These are phyloP conservation scores for Auanema sp. DNA, from an alignment of 2,888 invertebrate species.

Conservation along the genomic window DNA sequence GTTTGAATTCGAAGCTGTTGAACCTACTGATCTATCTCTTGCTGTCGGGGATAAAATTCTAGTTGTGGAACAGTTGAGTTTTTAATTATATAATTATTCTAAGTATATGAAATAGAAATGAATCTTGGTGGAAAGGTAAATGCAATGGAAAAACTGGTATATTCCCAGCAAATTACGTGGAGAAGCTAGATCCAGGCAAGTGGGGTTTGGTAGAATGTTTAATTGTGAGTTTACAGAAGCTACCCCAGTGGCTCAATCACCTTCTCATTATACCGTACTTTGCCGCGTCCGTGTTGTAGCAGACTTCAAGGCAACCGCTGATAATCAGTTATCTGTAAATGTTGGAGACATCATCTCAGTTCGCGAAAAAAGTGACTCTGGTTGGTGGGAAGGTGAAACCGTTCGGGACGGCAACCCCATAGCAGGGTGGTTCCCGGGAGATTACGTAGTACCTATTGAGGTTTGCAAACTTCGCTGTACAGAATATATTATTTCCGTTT, in stretches of 20 bases:
- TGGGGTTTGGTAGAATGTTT: not conserved
- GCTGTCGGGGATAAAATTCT: conserved; percentile 39
- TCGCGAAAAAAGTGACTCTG: conserved; percentile 91
- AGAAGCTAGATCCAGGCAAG: conserved; percentile 24
- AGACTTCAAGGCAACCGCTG: conserved; percentile 75
- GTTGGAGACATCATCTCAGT: conserved; percentile 80
- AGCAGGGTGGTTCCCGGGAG: conserved; percentile 99
- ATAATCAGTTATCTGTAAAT: conserved; percentile 85
- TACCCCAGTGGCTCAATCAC: not conserved
- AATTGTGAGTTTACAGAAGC: not conserved
- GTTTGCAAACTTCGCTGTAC: conserved; percentile 13
- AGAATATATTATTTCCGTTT: too few relatives aligned
- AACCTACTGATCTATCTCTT: conserved; percentile 80
- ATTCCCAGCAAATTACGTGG: conserved; percentile 95
- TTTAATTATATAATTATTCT: not conserved
- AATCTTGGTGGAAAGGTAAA: conserved; percentile 92
- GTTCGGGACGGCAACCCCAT: conserved; percentile 71
- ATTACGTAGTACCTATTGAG: conserved; percentile 80
- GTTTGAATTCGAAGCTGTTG: conserved; percentile 85
- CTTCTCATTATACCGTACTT: conserved; percentile 3
- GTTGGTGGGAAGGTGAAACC: conserved; percentile 99
- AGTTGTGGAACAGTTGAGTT: conserved; percentile 37
- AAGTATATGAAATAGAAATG: conserved; percentile 74
- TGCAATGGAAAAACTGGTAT: conserved; percentile 82
- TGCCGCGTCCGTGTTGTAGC: conserved; percentile 36